phyloP scores from a whole-genome alignment of 1,140 invertebrate genomes.

The Procambarus clarkii region DNA sequence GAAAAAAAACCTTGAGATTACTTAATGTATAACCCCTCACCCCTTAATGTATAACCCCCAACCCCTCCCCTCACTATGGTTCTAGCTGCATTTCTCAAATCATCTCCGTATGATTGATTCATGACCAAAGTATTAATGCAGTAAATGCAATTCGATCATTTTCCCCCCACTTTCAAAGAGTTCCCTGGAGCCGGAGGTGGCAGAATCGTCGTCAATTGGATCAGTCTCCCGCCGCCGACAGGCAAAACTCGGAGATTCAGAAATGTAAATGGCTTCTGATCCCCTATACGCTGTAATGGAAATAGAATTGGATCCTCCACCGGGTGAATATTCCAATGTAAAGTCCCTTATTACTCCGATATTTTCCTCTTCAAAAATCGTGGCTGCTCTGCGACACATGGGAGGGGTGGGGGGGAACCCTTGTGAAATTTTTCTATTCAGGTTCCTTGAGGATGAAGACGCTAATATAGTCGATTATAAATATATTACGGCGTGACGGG shows the following conservation, averaged over 20 bases:
- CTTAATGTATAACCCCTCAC: neutral
- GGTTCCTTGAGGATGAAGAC: neutral
- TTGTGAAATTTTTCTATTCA: neutral
- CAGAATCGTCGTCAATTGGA: slow-evolving; percentile 37
- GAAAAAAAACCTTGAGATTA: slow-evolving; percentile 6
- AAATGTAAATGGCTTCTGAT: slow-evolving; percentile 69
- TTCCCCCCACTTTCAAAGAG: neutral
- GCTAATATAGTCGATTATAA: slow-evolving; percentile 6
- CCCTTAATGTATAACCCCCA: neutral
- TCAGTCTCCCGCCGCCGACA: slow-evolving; percentile 26
- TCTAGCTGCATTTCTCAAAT: neutral
- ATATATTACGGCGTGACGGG: neutral
- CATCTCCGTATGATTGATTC: neutral
- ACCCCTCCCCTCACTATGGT: too few relatives aligned
- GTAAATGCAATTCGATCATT: neutral
- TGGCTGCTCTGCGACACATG: neutral
- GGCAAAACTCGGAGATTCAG: slow-evolving; percentile 57
- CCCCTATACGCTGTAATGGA: slow-evolving; percentile 65
- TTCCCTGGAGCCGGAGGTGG: neutral
- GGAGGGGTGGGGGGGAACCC: neutral
- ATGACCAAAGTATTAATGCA: neutral
- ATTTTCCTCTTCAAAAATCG: slow-evolving; percentile 29
- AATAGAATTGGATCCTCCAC: slow-evolving; percentile 64
- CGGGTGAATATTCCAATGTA: slow-evolving; percentile 62
- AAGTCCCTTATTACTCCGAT: slow-evolving; percentile 60